Evolutionary conservation across 2,888 invertebrate genomes (phyloP), one percentile per base, ranked within the genome.

Genomic region (Lochmaea capreae): DNA sequence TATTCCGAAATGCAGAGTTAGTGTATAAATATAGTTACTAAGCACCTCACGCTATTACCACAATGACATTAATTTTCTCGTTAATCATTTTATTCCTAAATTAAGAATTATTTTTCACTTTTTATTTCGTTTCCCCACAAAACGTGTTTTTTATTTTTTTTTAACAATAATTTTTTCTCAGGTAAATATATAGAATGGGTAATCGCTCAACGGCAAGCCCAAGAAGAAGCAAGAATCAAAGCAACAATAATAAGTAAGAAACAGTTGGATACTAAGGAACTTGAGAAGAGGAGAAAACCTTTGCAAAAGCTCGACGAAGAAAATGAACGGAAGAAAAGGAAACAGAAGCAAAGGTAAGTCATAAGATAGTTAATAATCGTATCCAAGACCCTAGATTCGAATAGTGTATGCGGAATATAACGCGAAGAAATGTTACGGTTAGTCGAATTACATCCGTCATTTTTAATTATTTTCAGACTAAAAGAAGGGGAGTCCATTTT

Each of bases 211-310:
- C 58, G 79, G 8, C 74, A 77, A 58, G 92, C 92, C 90, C 90
- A 91, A 79, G 89, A 89, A 76, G 90, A 92, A 78, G 90, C 90
- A 77, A 89, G 92, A 1, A 91, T 94, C 83, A 89, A 92, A 86
- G 84, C 89, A 84, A 87, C 92, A 76, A 89, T 94, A 82, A 86
- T 92, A 46, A 89, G 89, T 8, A 92, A 91, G 77, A 92, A 92
- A 80, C 89, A 91, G 79, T 88, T 93, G 46, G 90, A 91, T 70
- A 89, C 89, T 77, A 89, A 90, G 46, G 89, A 91, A 75, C 82
- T 93, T 12, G 89, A 91, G 76, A 90, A 89, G 80, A 89, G 91
- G 59, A 90, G 91, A 77, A 90, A 89, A 80, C 93, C 93, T 1
- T 82, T 92, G 65, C 85, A 90, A 77, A 90, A 90, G 80, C 84